A percentile compares a stretch with the other conserved stretches of the same genome.
Conservation (phyloP, 2,113 vertebrate genomes). For the Bos indicus region DNA sequence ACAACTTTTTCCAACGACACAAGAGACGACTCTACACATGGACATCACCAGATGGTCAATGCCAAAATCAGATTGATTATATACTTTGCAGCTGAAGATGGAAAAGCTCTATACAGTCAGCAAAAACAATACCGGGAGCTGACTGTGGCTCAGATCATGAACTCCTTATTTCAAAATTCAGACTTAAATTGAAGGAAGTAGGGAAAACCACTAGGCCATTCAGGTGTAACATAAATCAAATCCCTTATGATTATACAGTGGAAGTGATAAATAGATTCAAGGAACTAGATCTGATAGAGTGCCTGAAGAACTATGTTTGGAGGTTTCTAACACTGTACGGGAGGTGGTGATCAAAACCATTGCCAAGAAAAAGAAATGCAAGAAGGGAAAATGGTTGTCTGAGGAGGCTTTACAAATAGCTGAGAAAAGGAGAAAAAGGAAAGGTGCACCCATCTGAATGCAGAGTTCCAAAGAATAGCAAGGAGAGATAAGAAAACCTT, state of each 20-base stretch:
- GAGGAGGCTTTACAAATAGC: too few relatives aligned
- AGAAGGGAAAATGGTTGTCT: too few relatives aligned
- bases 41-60: not conserved
- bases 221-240: too few relatives aligned
- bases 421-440: not conserved
- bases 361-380: too few relatives aligned
- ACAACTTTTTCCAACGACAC: not conserved
- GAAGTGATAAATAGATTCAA: too few relatives aligned
- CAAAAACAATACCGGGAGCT: not conserved
- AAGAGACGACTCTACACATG: not conserved
- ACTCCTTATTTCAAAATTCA: not conserved
- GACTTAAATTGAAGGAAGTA: too few relatives aligned
- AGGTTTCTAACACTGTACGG: too few relatives aligned
- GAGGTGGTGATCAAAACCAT: too few relatives aligned
- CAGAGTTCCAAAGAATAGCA: not conserved
- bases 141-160: not conserved
- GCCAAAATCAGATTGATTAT: not conserved
- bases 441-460: not conserved
- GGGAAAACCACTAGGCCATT: too few relatives aligned
- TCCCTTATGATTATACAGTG: too few relatives aligned
- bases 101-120: not conserved
- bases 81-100: not conserved
- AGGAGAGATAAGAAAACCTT: not conserved
- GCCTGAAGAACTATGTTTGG: too few relatives aligned
- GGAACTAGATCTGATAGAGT: too few relatives aligned